Conservation (phyloP, 2,888 invertebrate genomes). For the Heteromurus nitidus region DNA sequence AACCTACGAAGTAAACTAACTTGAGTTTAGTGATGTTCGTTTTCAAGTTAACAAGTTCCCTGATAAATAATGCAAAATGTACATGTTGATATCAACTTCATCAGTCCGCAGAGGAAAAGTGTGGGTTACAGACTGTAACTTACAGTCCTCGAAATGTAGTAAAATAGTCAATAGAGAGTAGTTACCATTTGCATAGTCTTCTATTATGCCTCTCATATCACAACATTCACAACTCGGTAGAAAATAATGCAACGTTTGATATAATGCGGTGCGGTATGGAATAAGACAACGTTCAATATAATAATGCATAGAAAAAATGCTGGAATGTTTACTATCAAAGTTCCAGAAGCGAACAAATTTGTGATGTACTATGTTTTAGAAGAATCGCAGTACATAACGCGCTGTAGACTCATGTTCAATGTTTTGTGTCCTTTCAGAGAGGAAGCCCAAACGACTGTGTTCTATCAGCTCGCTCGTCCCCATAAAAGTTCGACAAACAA, state of each 20-base stretch:
- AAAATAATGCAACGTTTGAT: too few species aligned
- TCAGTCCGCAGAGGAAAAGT: too few species aligned
- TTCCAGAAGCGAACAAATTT: background rate
- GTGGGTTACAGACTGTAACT: too few species aligned
- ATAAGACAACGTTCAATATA: background rate
- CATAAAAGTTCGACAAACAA: background rate
- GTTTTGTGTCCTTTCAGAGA: slow-evolving; percentile 1
- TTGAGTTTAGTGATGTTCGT: too few species aligned
- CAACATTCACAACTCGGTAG: too few species aligned
- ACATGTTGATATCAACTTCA: slow-evolving; percentile 46
- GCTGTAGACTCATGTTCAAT: background rate
- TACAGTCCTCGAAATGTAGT: too few species aligned
- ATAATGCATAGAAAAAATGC: background rate
- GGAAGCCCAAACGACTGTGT: background rate
- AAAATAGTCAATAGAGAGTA: too few species aligned
- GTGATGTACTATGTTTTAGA: slow-evolving; percentile 2
- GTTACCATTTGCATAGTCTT: too few species aligned
- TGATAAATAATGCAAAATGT: slow-evolving; percentile 33
- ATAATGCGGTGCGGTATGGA: too few species aligned
- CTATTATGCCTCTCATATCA: too few species aligned
- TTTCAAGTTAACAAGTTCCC: too few species aligned
- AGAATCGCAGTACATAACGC: background rate
- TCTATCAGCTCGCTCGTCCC: background rate
- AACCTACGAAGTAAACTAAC: too few species aligned
- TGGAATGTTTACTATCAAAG: background rate